Conservation (phyloP, 1,140 invertebrate species). For the Papilio polyxenes region DNA sequence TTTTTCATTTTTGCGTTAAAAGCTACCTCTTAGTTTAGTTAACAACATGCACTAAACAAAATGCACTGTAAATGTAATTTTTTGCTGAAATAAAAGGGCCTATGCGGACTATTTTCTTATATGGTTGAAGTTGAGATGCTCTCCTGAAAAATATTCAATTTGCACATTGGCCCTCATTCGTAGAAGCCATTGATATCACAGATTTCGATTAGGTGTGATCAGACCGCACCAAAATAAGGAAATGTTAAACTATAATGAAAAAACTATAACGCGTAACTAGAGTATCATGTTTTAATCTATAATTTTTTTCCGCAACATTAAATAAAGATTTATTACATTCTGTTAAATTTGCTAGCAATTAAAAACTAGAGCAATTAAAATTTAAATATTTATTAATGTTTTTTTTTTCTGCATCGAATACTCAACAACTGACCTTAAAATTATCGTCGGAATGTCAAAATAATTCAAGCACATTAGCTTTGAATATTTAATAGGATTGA, state of each 20-base stretch:
- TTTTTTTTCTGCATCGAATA: not conserved
- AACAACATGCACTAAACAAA: too few relatives aligned
- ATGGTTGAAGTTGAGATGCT: too few relatives aligned
- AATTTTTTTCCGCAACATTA: not conserved
- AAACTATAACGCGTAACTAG: not conserved
- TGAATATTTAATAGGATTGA: conserved; percentile 4
- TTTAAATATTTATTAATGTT: not conserved
- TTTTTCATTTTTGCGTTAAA: too few relatives aligned
- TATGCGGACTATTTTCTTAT: too few relatives aligned
- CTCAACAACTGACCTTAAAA: not conserved
- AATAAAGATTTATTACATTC: not conserved
- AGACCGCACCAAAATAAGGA: not conserved
- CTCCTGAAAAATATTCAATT: too few relatives aligned
- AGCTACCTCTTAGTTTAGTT: too few relatives aligned
- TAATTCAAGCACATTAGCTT: conserved; percentile 1
- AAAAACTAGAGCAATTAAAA: not conserved
- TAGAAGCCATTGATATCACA: too few relatives aligned
- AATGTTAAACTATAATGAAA: not conserved
- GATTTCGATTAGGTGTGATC: too few relatives aligned
- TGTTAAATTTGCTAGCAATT: too few relatives aligned
- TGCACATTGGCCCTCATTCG: too few relatives aligned
- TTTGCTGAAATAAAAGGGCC: too few relatives aligned
- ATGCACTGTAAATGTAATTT: too few relatives aligned
- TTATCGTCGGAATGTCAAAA: conserved; percentile 18
- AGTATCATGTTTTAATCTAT: not conserved